Conservation (phyloP, 2,113 vertebrate genomes). For the Nasalis larvatus region DNA sequence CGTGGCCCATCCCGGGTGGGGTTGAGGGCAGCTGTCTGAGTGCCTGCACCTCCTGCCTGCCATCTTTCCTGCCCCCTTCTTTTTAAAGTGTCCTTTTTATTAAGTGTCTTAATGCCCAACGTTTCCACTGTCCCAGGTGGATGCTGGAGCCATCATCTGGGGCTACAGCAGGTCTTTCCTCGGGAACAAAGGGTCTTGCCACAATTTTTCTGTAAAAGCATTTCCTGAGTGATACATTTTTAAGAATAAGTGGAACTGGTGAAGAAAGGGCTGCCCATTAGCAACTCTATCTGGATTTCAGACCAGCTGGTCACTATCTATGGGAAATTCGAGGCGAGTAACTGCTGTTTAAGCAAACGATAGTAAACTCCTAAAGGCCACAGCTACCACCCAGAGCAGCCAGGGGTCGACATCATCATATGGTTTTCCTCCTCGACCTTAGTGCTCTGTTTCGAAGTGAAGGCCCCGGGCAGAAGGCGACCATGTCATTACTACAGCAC, state of each 20-base stretch:
- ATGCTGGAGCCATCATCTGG: background rate
- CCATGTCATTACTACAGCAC: background rate
- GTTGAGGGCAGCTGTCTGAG: background rate
- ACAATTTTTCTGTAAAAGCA: background rate
- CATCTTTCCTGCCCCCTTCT: background rate
- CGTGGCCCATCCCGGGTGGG: fast-evolving
- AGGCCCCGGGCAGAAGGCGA: background rate
- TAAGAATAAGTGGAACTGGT: background rate
- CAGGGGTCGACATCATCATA: background rate
- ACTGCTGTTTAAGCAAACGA: background rate
- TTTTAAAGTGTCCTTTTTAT: background rate
- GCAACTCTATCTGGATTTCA: background rate
- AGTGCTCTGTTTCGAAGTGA: background rate
- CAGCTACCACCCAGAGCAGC: background rate
- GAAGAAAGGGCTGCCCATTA: background rate
- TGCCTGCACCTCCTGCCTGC: background rate
- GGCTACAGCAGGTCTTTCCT: background rate
- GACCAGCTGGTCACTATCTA: background rate
- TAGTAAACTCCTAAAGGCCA: background rate
- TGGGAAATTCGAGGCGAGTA: background rate
- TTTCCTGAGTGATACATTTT: background rate
- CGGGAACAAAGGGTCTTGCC: background rate
- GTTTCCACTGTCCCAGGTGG: background rate
- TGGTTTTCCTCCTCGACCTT: background rate
- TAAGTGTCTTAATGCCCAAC: background rate